Evolutionary conservation across 2,888 invertebrate genomes (phyloP), one percentile per base, ranked within the genome.

Genomic region (Bellardia bayeri): DNA sequence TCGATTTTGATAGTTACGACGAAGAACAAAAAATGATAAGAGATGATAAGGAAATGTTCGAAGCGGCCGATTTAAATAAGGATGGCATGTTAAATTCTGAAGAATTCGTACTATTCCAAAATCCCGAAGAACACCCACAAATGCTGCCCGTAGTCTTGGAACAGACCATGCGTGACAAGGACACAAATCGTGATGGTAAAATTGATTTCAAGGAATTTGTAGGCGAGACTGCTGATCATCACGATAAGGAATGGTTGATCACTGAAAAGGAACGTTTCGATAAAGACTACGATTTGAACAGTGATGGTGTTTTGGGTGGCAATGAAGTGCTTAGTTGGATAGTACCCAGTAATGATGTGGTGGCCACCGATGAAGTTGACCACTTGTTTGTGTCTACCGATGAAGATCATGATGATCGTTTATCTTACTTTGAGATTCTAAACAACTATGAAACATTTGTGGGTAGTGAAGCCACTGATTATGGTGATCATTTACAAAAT

Each of bases 391-490:
- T 96, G 4, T 94, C 97, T 2, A 96, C 98, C 1, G 98, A 98
- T 93, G 97, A 97, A 90, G 96, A 98, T 94, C 96, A 96, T 91
- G 97, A 98, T 93, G 96, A 96, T 90, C 93, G 96, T 85, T 94
- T 99, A 54, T 96, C 96, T 2, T 97, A 96, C 93, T 95, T 95
- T 2, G 99, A 99, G 95, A 95, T 99, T 66, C 93, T 98, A 0
- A 95, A 95, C 1, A 97, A 98, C 92, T 97, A 98, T 93, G 97
- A 97, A 89, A 95, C 96, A 75, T 99, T 99, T 94, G 98, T 98
- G 5, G 98, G 98, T 76, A 98, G 98, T 92, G 98, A 98, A 94
- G 98, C 97, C 7, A 97, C 98, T 0, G 97, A 97, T 94, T 97
- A 97, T 93, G 98, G 97, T 14, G 96, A 97, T 91, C 97, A 98